Base-by-base conservation (phyloP, 2,888 invertebrate genomes). In the Psylliodes chrysocephalus region DNA sequence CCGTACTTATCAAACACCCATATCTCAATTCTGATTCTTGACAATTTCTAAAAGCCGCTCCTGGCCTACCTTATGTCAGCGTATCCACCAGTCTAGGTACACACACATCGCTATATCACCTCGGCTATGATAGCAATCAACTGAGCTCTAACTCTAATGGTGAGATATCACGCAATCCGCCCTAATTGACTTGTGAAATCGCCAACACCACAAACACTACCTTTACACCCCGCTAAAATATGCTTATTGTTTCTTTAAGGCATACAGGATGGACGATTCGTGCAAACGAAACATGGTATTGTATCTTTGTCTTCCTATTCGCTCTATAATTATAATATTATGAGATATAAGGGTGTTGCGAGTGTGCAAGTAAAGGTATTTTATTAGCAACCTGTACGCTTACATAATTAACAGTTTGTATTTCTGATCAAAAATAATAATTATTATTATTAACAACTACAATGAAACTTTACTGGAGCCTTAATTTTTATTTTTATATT, bases 111-210 rank as follows among this genome's bases (percentile, higher is more conserved):
- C 66, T 68, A 67, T 67, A 69, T 71, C 70, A 70, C 69, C 67
- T 71, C 62, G 35, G 28, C 66, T 67, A 69, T 70, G 68, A 67
- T 62, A 65, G 61, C 66, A 63, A 70, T 69, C 68, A 69, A 42
- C 44, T 64, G 64, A 54, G 49, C 64, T 64, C 61, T 28, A 47
- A 63, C 63, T 68, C 75, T 82, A 81, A 82, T 82, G 80, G 79
- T 76, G 72, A 71, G 65, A 74, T 71, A 77, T 75, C 82, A 82
- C 81, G 82, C 81, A 78, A 76, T 12, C 62, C 71, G 71, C 71
- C 75, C 79, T 81, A 82, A 82, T 81, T 81, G 82, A 81, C 81
- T 81, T 77, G 78, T 79, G 79, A 79, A 79, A 77, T 77, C 76
- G 71, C 78, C 77, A 78, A 76, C 77, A 71, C 74, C 59, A 61